Conservation (phyloP, 2,113 vertebrate species). For the Nothocercus nigrocapillus region DNA sequence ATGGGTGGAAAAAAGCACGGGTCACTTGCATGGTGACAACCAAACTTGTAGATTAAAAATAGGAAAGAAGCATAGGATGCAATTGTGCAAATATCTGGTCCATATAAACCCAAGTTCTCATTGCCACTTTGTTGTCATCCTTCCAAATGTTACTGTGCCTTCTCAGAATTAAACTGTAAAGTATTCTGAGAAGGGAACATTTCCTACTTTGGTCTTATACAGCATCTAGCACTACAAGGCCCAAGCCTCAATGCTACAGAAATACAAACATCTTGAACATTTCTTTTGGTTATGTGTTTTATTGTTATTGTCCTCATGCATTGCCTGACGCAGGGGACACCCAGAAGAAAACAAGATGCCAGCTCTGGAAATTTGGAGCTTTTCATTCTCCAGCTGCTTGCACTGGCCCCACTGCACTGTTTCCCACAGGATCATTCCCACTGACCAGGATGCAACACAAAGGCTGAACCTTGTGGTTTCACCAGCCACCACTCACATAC, state of each 20-base stretch:
- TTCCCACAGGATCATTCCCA: rapidly evolving
- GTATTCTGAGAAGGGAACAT: background rate
- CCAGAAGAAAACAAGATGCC: background rate
- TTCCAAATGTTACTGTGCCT: slow-evolving; percentile 25
- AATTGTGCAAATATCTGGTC: background rate
- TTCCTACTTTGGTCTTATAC: slow-evolving; percentile 37
- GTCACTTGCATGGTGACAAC: background rate
- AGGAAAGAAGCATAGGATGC: background rate
- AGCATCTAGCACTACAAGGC: background rate
- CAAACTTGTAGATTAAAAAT: background rate
- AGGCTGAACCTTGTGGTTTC: background rate
- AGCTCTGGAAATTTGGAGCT: background rate
- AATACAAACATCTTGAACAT: background rate
- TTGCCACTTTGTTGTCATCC: background rate
- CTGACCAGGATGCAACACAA: rapidly evolving
- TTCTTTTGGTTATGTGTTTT: background rate
- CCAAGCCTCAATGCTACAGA: rapidly evolving
- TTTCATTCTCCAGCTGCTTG: background rate
- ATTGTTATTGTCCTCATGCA: background rate
- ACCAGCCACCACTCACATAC: rapidly evolving
- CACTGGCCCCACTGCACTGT: rapidly evolving
- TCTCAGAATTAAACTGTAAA: background rate
- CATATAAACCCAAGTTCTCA: background rate
- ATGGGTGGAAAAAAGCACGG: background rate
- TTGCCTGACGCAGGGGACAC: background rate